Base-by-base conservation (phyloP, 2,113 vertebrate genomes). In the Xenopus laevis region DNA sequence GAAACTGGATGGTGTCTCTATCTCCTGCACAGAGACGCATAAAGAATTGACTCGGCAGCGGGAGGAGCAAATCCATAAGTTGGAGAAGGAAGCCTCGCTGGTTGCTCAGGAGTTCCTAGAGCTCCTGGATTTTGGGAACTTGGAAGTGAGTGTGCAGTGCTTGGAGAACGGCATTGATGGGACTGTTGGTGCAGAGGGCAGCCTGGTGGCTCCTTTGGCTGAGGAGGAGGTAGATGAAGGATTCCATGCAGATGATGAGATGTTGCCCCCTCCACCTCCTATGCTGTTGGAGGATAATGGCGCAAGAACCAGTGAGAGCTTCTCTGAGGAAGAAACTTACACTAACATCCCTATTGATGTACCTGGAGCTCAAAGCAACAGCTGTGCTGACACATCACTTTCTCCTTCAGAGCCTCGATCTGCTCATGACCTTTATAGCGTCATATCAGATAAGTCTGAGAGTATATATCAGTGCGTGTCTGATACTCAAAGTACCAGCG, bases 41-140 rank as follows among this genome's bases (percentile, higher is more conserved):
- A 92, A 90, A 50, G 93, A 95, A 82, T 89, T 93, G 18, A 92
- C 83, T 11, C 87, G 89, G 59, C 89, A 90, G 66, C 83, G 93
- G 72, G 92, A 96, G 20, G 93, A 93, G 0, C 92, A 95, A 85
- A 95, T 96, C 78, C 93, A 89, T 77, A 87, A 92, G 6, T 80
- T 96, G 69, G 93, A 96, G 84, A 94, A 93, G 70, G 94, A 97
- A 67, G 94, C 95, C 7, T 95, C 94, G 4, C 91, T 92, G 1
- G 94, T 94, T 68, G 93, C 93, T 1, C 94, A 94, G 2, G 93
- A 95, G 76, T 96, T 96, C 79, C 82, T 96, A 73, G 95, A 95
- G 13, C 87, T 95, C 79, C 83, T 96, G 79, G 93, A 96, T 87
- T 95, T 97, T 63, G 95, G 94, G 1, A 85, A 84, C 62, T 81